Base-by-base conservation (phyloP, 2,888 invertebrate genomes). In the Ophion ellenae region DNA sequence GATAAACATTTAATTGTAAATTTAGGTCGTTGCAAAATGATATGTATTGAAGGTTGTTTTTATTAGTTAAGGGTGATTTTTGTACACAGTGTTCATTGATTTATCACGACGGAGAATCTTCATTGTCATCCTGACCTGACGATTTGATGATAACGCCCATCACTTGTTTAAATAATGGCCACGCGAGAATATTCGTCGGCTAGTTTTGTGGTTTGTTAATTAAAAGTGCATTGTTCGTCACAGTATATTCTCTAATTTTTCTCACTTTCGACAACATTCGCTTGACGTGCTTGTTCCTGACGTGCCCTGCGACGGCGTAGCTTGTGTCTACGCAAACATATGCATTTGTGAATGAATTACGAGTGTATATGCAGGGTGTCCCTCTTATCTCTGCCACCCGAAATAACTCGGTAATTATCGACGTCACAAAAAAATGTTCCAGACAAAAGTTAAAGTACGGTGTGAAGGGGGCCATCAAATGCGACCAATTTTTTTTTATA, bases 241-340 rank as follows among this genome's bases (percentile, higher is more conserved):
- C 17, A 14, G 17, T 36, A 11, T 74, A 20, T 11, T 74, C 40
- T 14, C 28, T 11, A 63, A 75, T 28, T 57, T n/a, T 53, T 32
- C 20, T 76, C 17, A 66, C 32, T 45, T 36, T 70, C 24, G 61
- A 3, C 14, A 9, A 78, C 14, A 45, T 59, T n/a, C 20, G 5
- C 11, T 61, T 20, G 20, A 36, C 40, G 36, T 67, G 59, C n/a
- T 20, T 59, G 3, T 32, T 32, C 24, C 24, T 24, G 24, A 24
- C 24, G 36, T 59, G 11, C 24, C n/a, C 59, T 40, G 20, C 57
- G 10, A 17, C 61, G 4, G 69, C 59, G 45, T 45, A 24, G 69
- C 36, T 28, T 57, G n/a, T 28, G 69, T 45, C 78, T 24, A 61
- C 14, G n/a, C 20, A 61, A 20, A 45, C 32, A 14, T 88, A 87